Percentiles rank a stretch among this genome's conserved stretches.
Evolutionary conservation across 1,140 invertebrate species (phyloP).

Genomic region (Pachypeltis micranthus): DNA sequence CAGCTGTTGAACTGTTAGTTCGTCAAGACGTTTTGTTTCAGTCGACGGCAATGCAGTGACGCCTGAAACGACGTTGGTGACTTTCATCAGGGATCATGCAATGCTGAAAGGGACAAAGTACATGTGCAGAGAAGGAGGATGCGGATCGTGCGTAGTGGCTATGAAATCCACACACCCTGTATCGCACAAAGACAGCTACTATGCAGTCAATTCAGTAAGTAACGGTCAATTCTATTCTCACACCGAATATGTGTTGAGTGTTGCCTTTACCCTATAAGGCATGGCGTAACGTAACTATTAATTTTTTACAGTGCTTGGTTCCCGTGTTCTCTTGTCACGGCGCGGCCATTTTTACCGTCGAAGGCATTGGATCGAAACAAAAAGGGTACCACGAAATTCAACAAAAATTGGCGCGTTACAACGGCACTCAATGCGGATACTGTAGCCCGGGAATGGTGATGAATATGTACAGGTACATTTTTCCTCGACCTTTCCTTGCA

Average conservation of each 20-base stretch:
- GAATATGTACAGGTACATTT: conserved; percentile 58
- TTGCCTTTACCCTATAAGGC: neutral
- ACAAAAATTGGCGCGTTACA: conserved; percentile 50
- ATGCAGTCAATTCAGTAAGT: conserved; percentile 53
- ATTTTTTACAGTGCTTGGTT: conserved; percentile 46
- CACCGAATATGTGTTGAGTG: neutral
- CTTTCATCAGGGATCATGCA: conserved; percentile 48
- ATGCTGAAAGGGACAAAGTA: conserved; percentile 74
- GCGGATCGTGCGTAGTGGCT: conserved; percentile 79
- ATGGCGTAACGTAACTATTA: neutral
- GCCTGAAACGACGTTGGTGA: conserved; percentile 40
- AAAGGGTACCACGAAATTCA: conserved; percentile 59
- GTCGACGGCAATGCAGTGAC: neutral
- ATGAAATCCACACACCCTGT: conserved; percentile 42
- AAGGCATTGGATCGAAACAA: conserved; percentile 56
- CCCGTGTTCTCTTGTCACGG: conserved; percentile 55
- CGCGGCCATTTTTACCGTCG: conserved; percentile 63
- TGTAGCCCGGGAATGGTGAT: conserved; percentile 77
- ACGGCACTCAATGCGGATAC: conserved; percentile 70
- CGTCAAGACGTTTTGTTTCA: neutral
- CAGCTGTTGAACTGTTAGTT: too few species aligned
- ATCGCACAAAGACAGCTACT: conserved; percentile 39
- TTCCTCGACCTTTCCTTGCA: too few species aligned
- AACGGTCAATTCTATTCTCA: neutral
- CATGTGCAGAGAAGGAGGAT: conserved; percentile 85